These are phyloP conservation scores for Harpagifer antarcticus DNA, from an alignment of 2,797 vertebrate genomes.

Conservation along the genomic window DNA sequence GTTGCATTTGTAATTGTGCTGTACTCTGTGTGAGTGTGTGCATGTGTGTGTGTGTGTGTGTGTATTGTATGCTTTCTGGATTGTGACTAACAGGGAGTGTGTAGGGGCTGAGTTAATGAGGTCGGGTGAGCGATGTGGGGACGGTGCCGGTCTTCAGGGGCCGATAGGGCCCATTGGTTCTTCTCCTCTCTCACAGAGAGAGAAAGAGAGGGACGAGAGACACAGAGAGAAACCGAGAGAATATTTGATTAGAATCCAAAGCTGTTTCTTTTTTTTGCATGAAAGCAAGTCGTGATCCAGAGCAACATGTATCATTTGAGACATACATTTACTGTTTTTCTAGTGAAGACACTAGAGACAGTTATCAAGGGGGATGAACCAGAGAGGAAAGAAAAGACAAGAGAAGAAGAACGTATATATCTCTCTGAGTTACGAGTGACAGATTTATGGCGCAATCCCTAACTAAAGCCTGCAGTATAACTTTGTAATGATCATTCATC, in stretches of 20 bases:
- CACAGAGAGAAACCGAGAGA: not conserved
- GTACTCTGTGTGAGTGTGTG: not conserved
- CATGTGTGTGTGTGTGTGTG: not conserved
- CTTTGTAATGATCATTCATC: not conserved
- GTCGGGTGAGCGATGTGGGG: slow-evolving; percentile 64
- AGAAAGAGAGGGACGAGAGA: slow-evolving; percentile 25
- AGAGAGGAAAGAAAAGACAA: not conserved
- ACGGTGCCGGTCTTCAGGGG: slow-evolving; percentile 66
- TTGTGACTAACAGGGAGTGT: slow-evolving; percentile 80
- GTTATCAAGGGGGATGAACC: not conserved
- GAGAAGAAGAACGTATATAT: not conserved
- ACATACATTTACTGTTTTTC: not conserved
- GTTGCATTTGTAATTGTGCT: slow-evolving; percentile 63
- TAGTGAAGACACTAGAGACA: not conserved
- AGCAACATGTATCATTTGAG: not conserved
- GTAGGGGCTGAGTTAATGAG: slow-evolving; percentile 76
- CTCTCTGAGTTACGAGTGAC: too few species aligned
- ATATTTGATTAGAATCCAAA: slow-evolving; percentile 28
- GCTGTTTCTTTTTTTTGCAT: slow-evolving; percentile 32
- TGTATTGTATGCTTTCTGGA: slow-evolving; percentile 71
- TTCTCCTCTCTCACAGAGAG: slow-evolving; percentile 56
- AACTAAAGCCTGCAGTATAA: slow-evolving; percentile 12
- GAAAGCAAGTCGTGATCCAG: slow-evolving; percentile 15
- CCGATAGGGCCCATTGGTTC: slow-evolving; percentile 74
- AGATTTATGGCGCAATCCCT: too few species aligned